Evolutionary conservation across 2,888 invertebrate species (phyloP).

Genomic region (Eubasilissa splendida): DNA sequence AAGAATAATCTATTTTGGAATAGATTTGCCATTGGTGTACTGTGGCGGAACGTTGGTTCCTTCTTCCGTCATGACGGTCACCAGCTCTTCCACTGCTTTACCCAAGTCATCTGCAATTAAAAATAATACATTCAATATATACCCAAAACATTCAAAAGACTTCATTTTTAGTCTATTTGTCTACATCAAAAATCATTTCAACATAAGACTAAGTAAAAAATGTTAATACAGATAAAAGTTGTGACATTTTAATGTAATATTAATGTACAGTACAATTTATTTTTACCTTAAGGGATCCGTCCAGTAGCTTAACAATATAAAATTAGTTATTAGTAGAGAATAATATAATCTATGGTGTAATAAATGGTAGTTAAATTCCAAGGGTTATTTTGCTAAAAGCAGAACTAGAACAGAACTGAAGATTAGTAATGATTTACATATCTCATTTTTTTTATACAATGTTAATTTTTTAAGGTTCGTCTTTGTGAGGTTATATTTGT

Average conservation of each 20-base stretch:
- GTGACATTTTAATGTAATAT: too few relatives aligned
- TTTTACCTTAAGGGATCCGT: conserved; percentile 57
- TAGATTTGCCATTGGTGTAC: conserved; percentile 70
- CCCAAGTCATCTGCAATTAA: conserved; percentile 83
- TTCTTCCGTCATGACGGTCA: conserved; percentile 91
- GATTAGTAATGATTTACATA: too few relatives aligned
- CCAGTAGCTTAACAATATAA: conserved; percentile 50
- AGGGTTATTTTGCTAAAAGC: too few relatives aligned
- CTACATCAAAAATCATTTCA: too few relatives aligned
- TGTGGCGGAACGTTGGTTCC: conserved; percentile 70
- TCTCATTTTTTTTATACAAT: too few relatives aligned
- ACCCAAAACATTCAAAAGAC: background rate
- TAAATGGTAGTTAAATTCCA: too few relatives aligned
- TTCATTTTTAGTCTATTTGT: too few relatives aligned
- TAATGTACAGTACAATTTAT: background rate
- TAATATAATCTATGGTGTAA: too few relatives aligned
- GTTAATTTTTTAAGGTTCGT: background rate
- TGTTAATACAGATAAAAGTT: background rate
- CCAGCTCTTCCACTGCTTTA: conserved; percentile 89
- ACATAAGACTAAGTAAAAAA: background rate
- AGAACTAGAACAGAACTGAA: too few relatives aligned
- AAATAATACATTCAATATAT: background rate
- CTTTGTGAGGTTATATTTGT: background rate
- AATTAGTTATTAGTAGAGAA: background rate
- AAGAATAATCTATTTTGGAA: conserved; percentile 56